Evolutionary conservation across 2,113 vertebrate species (phyloP), one percentile per base, ranked within the genome.

Genomic region (Notothenia coriiceps): DNA sequence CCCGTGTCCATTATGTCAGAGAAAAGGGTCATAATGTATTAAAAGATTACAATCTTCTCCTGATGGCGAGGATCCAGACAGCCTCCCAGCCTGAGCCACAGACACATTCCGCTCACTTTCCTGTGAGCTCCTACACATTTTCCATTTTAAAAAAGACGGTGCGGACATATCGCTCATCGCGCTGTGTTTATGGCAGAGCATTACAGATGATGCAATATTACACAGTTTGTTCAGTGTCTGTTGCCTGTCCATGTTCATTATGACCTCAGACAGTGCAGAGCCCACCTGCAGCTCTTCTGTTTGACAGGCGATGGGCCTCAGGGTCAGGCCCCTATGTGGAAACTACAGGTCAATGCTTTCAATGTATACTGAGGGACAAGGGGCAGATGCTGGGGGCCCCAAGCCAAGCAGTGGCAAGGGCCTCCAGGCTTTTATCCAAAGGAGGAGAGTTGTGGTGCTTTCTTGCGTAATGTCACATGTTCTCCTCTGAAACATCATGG

Each of bases 101-200:
- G 5, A 51, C 49, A 50, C 52, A 22, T 57, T 14, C n/a, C 10
- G 11, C 54, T 2, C 17, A 40, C 51, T 46, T 25, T n/a, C 33
- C 76, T 15, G 68, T 10, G 46, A 15, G 49, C 61, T 47, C 57
- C 52, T 69, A 56, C 46, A 82, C 57, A 79, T 77, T 83, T 83
- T 82, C 79, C 72, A 72, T 80, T 77, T 68, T 25, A 59, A 72
- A 56, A 88, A 40, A 69, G 46, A 67, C 2, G 46, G 57, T 2
- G 49, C 63, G 25, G 57, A 63, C 51, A 4, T 5, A 62, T 64
- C 54, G 10, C 59, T 70, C 73, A 61, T 51, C 35, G 3, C 1
- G 1, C 72, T 54, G 11, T 11, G 70, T 57, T 69, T 44, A 60
- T 14, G 78, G 46, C 47, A 56, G 52, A 82, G 63, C 64, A 74